Conservation (phyloP, 2,113 vertebrate species). For the Aegypius monachus region DNA sequence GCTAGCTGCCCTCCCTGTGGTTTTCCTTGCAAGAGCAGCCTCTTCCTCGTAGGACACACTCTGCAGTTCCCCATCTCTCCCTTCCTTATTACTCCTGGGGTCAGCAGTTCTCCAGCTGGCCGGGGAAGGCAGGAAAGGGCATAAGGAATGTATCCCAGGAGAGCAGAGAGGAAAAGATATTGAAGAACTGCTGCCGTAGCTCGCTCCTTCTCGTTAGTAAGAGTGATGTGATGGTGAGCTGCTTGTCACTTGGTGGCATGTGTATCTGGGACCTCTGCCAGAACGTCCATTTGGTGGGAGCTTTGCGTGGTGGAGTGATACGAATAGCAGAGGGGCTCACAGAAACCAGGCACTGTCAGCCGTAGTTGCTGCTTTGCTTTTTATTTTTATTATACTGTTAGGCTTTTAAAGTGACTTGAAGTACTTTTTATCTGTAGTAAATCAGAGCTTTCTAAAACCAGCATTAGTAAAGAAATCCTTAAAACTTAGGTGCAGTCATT, state of each 20-base stretch:
- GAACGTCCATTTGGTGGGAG: conserved; percentile 20
- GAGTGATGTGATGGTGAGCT: neutral
- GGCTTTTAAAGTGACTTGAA: neutral
- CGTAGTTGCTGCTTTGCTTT: neutral
- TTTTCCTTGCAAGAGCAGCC: neutral
- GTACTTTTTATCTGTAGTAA: neutral
- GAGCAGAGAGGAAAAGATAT: neutral
- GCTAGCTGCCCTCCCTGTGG: neutral
- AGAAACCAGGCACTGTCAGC: neutral
- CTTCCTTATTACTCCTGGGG: neutral
- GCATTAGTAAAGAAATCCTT: neutral
- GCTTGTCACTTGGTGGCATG: neutral
- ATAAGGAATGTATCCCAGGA: neutral
- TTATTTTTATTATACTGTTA: neutral
- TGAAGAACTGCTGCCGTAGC: neutral
- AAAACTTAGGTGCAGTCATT: neutral
- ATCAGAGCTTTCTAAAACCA: neutral
- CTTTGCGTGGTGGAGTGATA: neutral
- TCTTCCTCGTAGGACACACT: neutral
- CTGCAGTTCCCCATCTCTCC: neutral
- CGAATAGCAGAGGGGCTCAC: neutral
- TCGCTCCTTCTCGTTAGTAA: neutral
- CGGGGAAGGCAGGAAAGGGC: neutral
- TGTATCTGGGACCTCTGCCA: conserved; percentile 3
- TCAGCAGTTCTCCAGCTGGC: neutral